Evolutionary conservation across 2,888 invertebrate genomes (phyloP).

Genomic region (Theodoxus fluviatilis): DNA sequence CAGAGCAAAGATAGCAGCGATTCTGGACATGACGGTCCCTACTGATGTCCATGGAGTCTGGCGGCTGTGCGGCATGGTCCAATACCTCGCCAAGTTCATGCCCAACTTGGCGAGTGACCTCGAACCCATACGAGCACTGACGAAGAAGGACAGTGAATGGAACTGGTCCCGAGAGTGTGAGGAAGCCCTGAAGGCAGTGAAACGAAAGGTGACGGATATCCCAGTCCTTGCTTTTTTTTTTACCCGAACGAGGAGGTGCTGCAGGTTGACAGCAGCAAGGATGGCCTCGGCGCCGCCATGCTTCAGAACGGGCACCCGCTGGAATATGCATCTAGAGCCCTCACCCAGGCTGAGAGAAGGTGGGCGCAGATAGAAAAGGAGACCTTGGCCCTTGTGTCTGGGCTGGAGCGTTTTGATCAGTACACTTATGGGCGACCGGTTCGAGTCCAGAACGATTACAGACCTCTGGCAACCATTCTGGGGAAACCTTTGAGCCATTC

Average conservation of each 20-base stretch:
- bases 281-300: conserved; percentile 29
- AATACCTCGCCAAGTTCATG: conserved; percentile 35
- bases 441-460: conserved; percentile 13
- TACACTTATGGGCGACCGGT: conserved; percentile 37
- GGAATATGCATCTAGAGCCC: conserved; percentile 28
- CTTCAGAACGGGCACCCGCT: conserved; percentile 27
- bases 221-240: conserved; percentile 33
- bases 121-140: conserved; percentile 28
- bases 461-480: conserved; percentile 16
- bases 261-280: conserved; percentile 28
- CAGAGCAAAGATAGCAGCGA: conserved; percentile 30
- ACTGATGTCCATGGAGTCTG: conserved; percentile 34
- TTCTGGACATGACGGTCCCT: conserved; percentile 33
- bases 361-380: conserved; percentile 28
- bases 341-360: conserved; percentile 24
- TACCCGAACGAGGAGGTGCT: background rate
- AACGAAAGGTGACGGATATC: conserved; percentile 30
- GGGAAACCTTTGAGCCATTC: conserved; percentile 20
- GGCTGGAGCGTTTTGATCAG: conserved; percentile 38
- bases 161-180: conserved; percentile 27
- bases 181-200: conserved; percentile 29
- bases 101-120: conserved; percentile 14
- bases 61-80: conserved; percentile 37
- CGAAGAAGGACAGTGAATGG: conserved; percentile 29
- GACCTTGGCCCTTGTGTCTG: conserved; percentile 27